Conservation (phyloP, 2,888 invertebrate species). For the Drosophila glabriapex region DNA sequence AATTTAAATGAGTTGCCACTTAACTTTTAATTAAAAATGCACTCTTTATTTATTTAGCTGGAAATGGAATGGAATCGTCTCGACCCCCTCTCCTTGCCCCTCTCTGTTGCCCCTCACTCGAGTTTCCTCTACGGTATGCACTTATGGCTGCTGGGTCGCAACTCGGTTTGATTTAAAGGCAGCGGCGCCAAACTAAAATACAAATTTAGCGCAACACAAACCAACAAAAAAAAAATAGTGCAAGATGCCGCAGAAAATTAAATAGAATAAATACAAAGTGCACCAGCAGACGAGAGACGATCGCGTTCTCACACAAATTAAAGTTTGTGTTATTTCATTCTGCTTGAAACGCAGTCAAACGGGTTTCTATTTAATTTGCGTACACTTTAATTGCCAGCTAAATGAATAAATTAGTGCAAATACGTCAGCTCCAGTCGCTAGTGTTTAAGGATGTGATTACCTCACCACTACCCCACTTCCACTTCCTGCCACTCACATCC, state of each 20-base stretch:
- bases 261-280: slow-evolving; percentile 30
- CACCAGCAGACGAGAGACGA: slow-evolving; percentile 18
- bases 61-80: slow-evolving; percentile 68
- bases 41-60: slow-evolving; percentile 81
- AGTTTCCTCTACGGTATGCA: slow-evolving; percentile 36
- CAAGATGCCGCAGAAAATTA: slow-evolving; percentile 17
- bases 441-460: slow-evolving; percentile 43
- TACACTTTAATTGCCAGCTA: slow-evolving; percentile 70
- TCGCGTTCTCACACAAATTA: slow-evolving; percentile 68
- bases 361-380: slow-evolving; percentile 75
- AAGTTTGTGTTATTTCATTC: slow-evolving; percentile 80
- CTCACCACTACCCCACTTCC: slow-evolving; percentile 7
- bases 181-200: slow-evolving; percentile 69
- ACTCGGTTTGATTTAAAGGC: slow-evolving; percentile 70
- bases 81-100: slow-evolving; percentile 5
- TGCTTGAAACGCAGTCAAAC: slow-evolving; percentile 76
- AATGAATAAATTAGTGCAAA: slow-evolving; percentile 69
- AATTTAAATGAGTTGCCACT: slow-evolving; percentile 83
- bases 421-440: slow-evolving; percentile 24
- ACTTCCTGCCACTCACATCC: not conserved
- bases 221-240: slow-evolving; percentile 15
- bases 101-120: not conserved
- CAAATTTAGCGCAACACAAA: slow-evolving; percentile 47
- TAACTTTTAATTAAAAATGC: slow-evolving; percentile 83
- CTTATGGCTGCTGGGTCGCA: slow-evolving; percentile 55